These are phyloP conservation scores for Tenthredo notha DNA, from an alignment of 2,888 invertebrate species.

Conservation along the genomic window DNA sequence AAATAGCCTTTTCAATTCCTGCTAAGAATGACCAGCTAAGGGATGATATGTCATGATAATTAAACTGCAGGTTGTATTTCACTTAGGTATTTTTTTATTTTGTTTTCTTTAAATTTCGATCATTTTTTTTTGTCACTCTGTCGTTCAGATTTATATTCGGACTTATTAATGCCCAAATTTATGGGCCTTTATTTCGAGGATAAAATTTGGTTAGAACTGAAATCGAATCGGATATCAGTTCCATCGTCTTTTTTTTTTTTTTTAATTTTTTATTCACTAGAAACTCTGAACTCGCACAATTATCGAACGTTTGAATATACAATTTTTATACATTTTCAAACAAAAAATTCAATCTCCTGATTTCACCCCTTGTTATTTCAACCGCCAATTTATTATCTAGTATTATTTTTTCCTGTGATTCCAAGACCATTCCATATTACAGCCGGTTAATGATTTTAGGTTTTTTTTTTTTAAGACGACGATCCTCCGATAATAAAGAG, in stretches of 20 bases:
- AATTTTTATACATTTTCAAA: neutral
- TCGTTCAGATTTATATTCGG: no score
- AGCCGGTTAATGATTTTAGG: neutral
- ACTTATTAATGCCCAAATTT: no score
- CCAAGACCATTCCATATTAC: conserved; percentile 78
- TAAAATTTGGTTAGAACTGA: neutral
- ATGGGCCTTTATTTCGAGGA: no score
- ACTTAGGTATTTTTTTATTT: neutral
- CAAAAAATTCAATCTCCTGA: neutral
- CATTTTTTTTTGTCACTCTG: no score
- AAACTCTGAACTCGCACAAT: neutral
- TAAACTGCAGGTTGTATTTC: neutral
- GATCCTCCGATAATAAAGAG: neutral
- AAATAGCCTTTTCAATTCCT: neutral
- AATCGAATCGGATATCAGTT: neutral
- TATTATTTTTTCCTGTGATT: conserved; percentile 77
- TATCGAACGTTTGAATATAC: neutral
- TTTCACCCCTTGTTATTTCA: neutral
- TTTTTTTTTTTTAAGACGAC: neutral
- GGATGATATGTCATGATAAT: neutral
- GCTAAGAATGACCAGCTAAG: neutral
- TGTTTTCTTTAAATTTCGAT: no score
- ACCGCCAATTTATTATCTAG: conserved; percentile 63
- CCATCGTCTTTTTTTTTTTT: neutral
- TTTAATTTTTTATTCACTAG: neutral